Evolutionary conservation across 2,888 invertebrate species (phyloP).

Genomic region (Carcina quercana): DNA sequence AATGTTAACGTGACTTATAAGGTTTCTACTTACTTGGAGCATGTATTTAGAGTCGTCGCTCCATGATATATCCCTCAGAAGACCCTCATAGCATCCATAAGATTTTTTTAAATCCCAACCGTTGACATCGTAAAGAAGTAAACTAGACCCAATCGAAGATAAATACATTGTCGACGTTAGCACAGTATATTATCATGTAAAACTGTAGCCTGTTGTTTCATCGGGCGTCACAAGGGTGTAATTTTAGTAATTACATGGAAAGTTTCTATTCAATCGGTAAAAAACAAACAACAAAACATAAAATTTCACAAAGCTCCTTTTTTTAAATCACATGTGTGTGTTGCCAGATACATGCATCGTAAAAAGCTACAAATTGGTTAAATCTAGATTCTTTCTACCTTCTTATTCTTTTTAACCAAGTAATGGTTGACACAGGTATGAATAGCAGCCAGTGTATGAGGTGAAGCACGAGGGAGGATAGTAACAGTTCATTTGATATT

Average conservation of each 20-base stretch:
- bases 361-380: too few relatives aligned
- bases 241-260: slow-evolving; percentile 7
- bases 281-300: neutral
- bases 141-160: slow-evolving; percentile 70
- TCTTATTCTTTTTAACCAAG: too few relatives aligned
- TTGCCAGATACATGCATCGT: too few relatives aligned
- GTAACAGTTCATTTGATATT: too few relatives aligned
- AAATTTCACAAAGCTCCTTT: too few relatives aligned
- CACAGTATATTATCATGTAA: slow-evolving; percentile 9
- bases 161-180: slow-evolving; percentile 60
- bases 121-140: slow-evolving; percentile 70
- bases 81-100: slow-evolving; percentile 60
- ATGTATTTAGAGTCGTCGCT: slow-evolving; percentile 69
- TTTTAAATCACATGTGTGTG: too few relatives aligned
- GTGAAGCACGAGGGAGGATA: too few relatives aligned
- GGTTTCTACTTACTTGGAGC: slow-evolving; percentile 44
- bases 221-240: too few relatives aligned
- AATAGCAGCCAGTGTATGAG: too few relatives aligned
- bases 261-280: neutral
- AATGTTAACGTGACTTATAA: neutral
- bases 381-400: too few relatives aligned
- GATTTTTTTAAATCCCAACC: slow-evolving; percentile 69
- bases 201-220: slow-evolving; percentile 12
- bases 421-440: too few relatives aligned
- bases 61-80: slow-evolving; percentile 62